phyloP scores from a whole-genome alignment of 2,113 vertebrate species.

The Rostratula benghalensis region DNA sequence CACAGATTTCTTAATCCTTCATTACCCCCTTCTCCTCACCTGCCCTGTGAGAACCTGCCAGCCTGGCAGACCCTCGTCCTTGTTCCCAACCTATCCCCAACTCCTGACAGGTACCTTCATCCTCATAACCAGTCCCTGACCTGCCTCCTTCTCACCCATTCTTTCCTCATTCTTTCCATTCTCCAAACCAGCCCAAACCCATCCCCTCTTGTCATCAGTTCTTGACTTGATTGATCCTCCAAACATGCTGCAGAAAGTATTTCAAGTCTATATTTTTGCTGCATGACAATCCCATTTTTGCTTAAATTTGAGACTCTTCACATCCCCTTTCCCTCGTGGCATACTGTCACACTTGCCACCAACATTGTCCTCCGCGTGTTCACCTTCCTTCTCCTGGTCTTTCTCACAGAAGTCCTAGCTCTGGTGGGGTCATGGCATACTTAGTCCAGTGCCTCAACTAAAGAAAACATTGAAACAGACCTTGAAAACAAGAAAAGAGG shows the following conservation, averaged over 20 bases:
- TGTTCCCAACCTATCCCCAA: background rate
- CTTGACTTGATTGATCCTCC: background rate
- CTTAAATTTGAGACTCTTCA: background rate
- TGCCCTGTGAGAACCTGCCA: background rate
- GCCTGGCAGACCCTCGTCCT: background rate
- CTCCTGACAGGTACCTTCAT: background rate
- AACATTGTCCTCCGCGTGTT: background rate
- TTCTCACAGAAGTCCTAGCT: background rate
- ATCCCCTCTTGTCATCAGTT: background rate
- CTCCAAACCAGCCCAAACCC: background rate
- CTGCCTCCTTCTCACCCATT: background rate
- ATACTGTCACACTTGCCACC: background rate
- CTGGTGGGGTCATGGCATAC: background rate
- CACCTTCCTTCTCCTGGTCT: background rate
- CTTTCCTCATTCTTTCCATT: background rate
- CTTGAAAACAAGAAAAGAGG: background rate
- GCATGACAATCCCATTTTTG: background rate
- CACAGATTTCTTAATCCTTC: background rate
- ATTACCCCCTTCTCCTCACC: background rate
- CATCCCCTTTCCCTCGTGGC: background rate
- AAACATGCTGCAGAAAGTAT: background rate
- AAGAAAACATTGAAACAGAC: background rate
- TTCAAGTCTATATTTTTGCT: background rate
- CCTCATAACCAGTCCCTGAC: background rate
- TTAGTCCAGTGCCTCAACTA: background rate